Percentiles rank a stretch among this genome's conserved stretches.
These are phyloP conservation scores for Circaetus gallicus DNA, from an alignment of 2,113 vertebrate species.

Conservation along the genomic window DNA sequence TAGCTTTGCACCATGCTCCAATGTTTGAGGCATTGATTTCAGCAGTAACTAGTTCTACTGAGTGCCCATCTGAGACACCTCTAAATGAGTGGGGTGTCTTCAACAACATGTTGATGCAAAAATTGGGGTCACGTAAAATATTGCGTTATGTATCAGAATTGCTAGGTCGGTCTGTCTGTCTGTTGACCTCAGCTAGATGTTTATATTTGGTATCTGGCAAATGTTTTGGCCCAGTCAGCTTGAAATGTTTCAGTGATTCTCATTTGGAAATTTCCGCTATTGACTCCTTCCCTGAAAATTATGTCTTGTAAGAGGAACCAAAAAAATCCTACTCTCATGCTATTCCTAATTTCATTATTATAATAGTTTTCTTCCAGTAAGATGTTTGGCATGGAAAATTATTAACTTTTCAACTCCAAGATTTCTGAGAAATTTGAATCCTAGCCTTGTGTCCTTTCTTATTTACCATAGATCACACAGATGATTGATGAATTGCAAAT, in stretches of 20 bases:
- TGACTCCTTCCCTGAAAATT: not conserved
- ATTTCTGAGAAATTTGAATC: not conserved
- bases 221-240: not conserved
- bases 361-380: not conserved
- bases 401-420: not conserved
- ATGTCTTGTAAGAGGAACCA: not conserved
- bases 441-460: not conserved
- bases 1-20: fast-evolving
- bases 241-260: not conserved
- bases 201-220: not conserved
- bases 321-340: not conserved
- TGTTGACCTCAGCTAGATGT: not conserved
- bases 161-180: too few species aligned
- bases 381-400: not conserved
- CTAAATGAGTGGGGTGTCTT: not conserved
- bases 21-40: not conserved
- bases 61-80: not conserved
- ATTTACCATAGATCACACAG: not conserved
- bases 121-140: not conserved
- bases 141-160: not conserved
- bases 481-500: not conserved
- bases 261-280: not conserved
- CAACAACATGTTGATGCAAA: not conserved
- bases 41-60: not conserved
- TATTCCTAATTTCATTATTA: not conserved